These are phyloP conservation scores for Orchesella cincta DNA, from an alignment of 1,140 invertebrate genomes.

Conservation along the genomic window DNA sequence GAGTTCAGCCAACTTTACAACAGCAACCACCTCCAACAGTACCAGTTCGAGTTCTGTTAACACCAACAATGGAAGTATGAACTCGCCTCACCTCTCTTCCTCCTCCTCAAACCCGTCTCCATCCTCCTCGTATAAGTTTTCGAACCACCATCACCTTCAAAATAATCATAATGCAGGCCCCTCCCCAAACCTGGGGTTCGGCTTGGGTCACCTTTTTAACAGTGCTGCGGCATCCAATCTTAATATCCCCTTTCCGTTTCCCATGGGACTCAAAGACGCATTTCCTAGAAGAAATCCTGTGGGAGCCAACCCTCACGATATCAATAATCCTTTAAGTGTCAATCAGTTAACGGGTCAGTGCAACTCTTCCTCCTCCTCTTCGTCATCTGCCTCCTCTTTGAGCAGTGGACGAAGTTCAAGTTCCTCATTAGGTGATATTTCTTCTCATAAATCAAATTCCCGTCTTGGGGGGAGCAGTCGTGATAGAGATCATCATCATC, in stretches of 20 bases:
- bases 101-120: constrained; percentile 51
- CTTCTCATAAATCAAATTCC: constrained; percentile 12
- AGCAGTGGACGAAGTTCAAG: constrained; percentile 20
- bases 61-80: constrained; percentile 40
- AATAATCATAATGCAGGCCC: constrained; percentile 49
- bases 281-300: constrained; percentile 71
- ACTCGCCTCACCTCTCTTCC: constrained; percentile 49
- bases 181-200: constrained; percentile 33
- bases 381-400: constrained; percentile 27
- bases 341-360: constrained; percentile 79
- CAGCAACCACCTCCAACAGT: constrained; percentile 36
- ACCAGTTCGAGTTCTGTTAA: constrained; percentile 33
- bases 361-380: constrained; percentile 47
- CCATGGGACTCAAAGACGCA: constrained; percentile 41
- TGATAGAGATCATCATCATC: no score
- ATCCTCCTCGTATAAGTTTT: constrained; percentile 47
- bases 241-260: constrained; percentile 36
- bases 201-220: constrained; percentile 43
- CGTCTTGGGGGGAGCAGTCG: not conserved
- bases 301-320: constrained; percentile 84
- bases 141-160: constrained; percentile 47
- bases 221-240: constrained; percentile 10
- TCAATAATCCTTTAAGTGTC: constrained; percentile 86
- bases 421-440: constrained; percentile 25
- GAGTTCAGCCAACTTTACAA: constrained; percentile 47